Conservation (phyloP, 2,888 invertebrate genomes). For the Phengaris arion region DNA sequence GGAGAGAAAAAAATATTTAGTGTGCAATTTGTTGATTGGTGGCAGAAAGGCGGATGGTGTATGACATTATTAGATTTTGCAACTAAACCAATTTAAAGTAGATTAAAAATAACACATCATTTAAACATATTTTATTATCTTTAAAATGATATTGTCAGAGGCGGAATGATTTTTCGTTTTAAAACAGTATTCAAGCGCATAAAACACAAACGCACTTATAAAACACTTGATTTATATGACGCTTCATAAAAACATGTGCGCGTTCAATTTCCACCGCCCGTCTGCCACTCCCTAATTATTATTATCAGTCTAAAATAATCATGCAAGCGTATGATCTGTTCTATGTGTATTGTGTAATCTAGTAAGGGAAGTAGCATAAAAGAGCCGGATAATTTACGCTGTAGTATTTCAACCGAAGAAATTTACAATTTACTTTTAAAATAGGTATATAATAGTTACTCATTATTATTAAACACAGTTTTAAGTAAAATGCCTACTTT, state of each 20-base stretch:
- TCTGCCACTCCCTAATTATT: constrained; percentile 29
- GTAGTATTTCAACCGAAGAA: neutral
- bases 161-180: constrained; percentile 9
- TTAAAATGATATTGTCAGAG: constrained; percentile 21
- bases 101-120: neutral
- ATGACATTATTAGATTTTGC: neutral
- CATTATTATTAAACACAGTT: too few species aligned
- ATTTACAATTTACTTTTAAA: neutral
- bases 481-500: too few species aligned
- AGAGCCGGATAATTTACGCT: neutral
- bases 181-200: neutral
- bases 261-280: constrained; percentile 35
- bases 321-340: constrained; percentile 40
- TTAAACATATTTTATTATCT: neutral
- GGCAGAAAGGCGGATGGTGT: neutral
- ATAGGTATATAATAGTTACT: too few species aligned
- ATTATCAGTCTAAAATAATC: constrained; percentile 33
- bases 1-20: constrained; percentile 30
- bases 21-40: neutral
- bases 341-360: constrained; percentile 31
- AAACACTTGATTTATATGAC: neutral
- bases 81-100: neutral
- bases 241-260: neutral
- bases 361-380: neutral
- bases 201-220: too few species aligned